Evolutionary conservation across 2,113 vertebrate species (phyloP), one percentile per base, ranked within the genome.

Genomic region (Calypte anna): DNA sequence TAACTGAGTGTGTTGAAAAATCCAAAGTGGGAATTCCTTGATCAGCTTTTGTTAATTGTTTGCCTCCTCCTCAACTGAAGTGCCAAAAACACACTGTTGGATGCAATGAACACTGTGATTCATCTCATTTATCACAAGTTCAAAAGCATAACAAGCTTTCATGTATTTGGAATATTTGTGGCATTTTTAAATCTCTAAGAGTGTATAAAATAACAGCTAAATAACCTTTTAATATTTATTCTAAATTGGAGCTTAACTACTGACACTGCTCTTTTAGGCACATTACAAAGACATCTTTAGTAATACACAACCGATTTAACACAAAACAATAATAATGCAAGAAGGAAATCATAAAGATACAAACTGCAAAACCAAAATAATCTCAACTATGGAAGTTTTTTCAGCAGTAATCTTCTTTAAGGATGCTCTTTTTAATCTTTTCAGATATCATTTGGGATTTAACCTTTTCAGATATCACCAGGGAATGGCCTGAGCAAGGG

Each of bases 181-280:
- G 78, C n/a, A 83, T 90, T 77, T 95, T 85, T 76, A 62, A 64
- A 91, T 90, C 43, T 79, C 67, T 50, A 20, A 66, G 10, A 86
- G 22, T 2, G 10, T 24, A 48, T 16, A 95, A 97, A 95, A 80
- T 78, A 94, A 90, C 22, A 83, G 55, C 90, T 83, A 95, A 96
- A 91, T 70, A 91, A 40, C 44, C 74, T 73, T 68, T 73, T 92
- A 97, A 82, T 80, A 92, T 94, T 95, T 94, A 78, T 84, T 96
- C 91, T 89, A 75, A 96, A 96, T 30, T 91, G 83, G 62, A 93
- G 76, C 70, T 54, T 91, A 96, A 95, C 86, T 69, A 96, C 94
- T 90, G 75, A 83, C 61, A 90, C 72, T 93, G 72, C 84, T 87
- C 63, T 78, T 88, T 86, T 83, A 94, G 7, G 27, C 50, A 78